Base-by-base conservation (phyloP, 1,140 invertebrate species). In the Maniola jurtina region DNA sequence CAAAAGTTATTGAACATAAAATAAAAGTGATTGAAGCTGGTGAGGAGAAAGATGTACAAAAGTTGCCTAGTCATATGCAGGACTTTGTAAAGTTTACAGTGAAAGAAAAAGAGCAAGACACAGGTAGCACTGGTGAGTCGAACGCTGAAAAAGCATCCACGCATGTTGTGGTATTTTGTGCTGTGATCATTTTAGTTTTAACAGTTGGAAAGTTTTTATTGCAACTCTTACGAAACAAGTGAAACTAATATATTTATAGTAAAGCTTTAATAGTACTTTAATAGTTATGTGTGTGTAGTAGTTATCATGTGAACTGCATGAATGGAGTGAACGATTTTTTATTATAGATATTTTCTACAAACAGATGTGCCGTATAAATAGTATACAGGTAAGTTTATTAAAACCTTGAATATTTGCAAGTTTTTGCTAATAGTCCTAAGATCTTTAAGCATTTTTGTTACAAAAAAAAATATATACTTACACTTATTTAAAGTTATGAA, bases 61-160 rank as follows among this genome's bases (percentile, higher is more conserved):
- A 92, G 42, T 86, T 96, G 36, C 95, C 96, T 0, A 94, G 92
- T 70, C 96, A 96, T 85, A 89, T 96, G 64, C 93, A 94, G 72
- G 95, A 96, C 75, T 95, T 95, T 74, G 92, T 95, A 60, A 91
- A 91, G 67, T 93, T 95, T 79, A 92, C 94, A 45, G 89, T 90
- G 57, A 93, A 92, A 65, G 91, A 92, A 77, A 85, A 86, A 66
- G 84, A 88, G 48, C 88, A 77, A 89, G 91, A 92, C 90, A 92
- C 92, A 71, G 64, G 65, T 70, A 72, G 75, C 77, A 82, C 81
- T 74, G 88, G 88, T 84, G 82, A 85, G 82, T 89, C 82, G 56
- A 71, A 74, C 34, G 38, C 70, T 68, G 75, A 72, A 66, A 71
- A 83, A 73, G 75, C 68, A 70, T 78, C 83, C 78, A 80, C 89